phyloP scores from a whole-genome alignment of 2,797 vertebrate genomes.

The Premnoplex brunnescens region DNA sequence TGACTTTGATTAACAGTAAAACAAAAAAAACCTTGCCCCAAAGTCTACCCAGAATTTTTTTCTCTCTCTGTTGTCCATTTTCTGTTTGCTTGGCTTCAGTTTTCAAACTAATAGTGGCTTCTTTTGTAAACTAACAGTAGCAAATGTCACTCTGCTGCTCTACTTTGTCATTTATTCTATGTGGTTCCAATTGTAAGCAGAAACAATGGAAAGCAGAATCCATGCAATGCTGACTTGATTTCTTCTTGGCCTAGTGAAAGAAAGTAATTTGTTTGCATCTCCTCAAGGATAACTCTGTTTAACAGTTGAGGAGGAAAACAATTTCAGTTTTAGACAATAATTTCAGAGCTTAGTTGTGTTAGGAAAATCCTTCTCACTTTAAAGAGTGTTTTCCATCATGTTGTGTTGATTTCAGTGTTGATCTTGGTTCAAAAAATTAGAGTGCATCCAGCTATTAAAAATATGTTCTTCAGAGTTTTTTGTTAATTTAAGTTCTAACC shows the following conservation, averaged over 20 bases:
- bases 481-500: neutral
- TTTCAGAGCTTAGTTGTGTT: neutral
- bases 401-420: neutral
- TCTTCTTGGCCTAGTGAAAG: neutral
- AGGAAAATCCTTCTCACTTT: neutral
- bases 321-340: neutral
- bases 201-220: slow-evolving; percentile 29
- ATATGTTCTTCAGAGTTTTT: neutral
- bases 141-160: neutral
- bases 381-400: neutral
- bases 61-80: neutral
- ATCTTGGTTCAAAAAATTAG: neutral
- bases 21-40: neutral
- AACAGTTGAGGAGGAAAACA: neutral
- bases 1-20: neutral
- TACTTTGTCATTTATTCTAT: neutral
- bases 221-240: neutral
- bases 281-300: neutral
- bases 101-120: neutral
- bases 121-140: neutral
- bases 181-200: neutral
- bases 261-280: neutral
- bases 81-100: neutral
- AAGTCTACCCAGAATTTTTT: neutral
- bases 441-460: neutral